A percentile compares a stretch with the other conserved stretches of the same genome.
These are phyloP conservation scores for Rotaria macrura DNA, from an alignment of 2,888 invertebrate genomes.

Conservation along the genomic window DNA sequence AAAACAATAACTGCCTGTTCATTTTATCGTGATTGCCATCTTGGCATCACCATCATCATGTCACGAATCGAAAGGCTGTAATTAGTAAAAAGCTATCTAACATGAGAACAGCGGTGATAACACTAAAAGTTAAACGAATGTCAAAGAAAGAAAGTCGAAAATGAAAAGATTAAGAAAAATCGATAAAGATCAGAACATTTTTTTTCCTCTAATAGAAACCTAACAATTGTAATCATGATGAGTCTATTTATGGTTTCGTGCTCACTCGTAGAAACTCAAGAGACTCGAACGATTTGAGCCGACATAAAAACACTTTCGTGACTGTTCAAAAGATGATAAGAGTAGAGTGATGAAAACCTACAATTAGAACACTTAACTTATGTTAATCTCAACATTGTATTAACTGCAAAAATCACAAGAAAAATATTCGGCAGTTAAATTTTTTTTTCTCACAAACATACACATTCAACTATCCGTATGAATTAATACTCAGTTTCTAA, in stretches of 20 bases:
- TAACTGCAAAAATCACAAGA: background rate
- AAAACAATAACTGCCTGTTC: background rate
- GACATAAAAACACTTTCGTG: background rate
- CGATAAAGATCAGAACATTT: background rate
- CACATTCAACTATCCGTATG: no score
- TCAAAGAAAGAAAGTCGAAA: background rate
- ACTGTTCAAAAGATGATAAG: background rate
- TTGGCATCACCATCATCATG: background rate
- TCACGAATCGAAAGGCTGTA: background rate
- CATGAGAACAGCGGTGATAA: background rate
- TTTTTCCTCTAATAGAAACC: background rate
- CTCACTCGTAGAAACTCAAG: background rate
- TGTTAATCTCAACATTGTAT: background rate
- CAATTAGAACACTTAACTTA: background rate
- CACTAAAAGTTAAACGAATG: background rate
- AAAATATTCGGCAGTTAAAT: background rate
- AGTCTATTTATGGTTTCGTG: background rate
- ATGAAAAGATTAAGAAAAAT: background rate
- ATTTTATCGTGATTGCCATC: background rate
- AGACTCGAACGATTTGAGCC: background rate
- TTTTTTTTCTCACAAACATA: no score
- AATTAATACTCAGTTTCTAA: no score
- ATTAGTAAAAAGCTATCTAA: background rate
- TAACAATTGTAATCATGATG: background rate
- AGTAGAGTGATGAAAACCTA: background rate